Conservation (phyloP, 2,888 invertebrate species). For the Nomada fabriciana region DNA sequence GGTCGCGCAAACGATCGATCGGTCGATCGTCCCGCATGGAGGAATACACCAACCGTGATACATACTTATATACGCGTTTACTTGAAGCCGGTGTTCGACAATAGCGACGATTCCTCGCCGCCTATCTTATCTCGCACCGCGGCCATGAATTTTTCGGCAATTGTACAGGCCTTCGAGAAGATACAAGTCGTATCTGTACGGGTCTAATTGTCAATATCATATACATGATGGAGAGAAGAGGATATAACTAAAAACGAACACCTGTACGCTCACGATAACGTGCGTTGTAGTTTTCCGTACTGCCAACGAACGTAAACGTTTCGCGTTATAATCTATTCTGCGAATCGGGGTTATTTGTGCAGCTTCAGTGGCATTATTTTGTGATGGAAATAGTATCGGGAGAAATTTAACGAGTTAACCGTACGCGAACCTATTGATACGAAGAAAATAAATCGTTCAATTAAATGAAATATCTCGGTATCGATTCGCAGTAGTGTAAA, state of each 20-base stretch:
- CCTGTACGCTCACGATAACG: slow-evolving; percentile 73
- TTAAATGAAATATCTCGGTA: slow-evolving; percentile 12
- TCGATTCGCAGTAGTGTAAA: slow-evolving; percentile 17
- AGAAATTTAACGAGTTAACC: not conserved
- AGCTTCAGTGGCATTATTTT: not conserved
- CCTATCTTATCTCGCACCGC: slow-evolving; percentile 66
- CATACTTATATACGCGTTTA: slow-evolving; percentile 20
- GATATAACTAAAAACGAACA: slow-evolving; percentile 44
- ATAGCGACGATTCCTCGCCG: slow-evolving; percentile 43
- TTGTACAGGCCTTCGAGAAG: slow-evolving; percentile 24
- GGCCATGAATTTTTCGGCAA: slow-evolving; percentile 64
- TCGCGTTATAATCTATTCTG: not conserved
- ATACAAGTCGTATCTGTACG: slow-evolving; percentile 44
- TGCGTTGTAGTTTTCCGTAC: slow-evolving; percentile 64
- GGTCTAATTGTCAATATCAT: slow-evolving; percentile 48
- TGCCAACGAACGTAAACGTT: slow-evolving; percentile 2
- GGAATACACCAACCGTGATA: slow-evolving; percentile 6
- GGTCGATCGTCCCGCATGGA: slow-evolving; percentile 3
- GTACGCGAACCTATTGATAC: too few relatives aligned
- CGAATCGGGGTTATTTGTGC: not conserved
- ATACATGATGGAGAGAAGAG: not conserved
- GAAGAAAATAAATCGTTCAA: slow-evolving; percentile 16
- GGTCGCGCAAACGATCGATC: slow-evolving; percentile 5
- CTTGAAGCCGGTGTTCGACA: slow-evolving; percentile 44
- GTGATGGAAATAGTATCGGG: not conserved